Percentiles rank a stretch among this genome's conserved stretches.
phyloP scores from a whole-genome alignment of 2,113 vertebrate species.

The Semicossyphus pulcher region DNA sequence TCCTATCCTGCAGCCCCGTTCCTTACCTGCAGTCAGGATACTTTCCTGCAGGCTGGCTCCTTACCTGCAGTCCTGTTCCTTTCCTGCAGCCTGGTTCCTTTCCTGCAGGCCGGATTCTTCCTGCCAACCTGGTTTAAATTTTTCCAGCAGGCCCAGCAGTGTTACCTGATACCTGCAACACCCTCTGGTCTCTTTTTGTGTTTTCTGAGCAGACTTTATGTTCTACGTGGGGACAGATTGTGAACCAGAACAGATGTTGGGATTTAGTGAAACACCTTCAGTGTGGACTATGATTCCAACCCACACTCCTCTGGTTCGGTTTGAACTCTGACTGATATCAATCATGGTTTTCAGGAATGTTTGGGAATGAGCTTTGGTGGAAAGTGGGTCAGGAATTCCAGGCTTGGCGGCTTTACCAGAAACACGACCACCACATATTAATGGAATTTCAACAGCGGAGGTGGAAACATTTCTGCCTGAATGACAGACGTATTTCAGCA shows the following conservation, averaged over 20 bases:
- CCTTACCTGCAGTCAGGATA: neutral
- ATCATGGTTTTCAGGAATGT: conserved; percentile 52
- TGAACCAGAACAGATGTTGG: neutral
- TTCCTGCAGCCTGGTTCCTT: neutral
- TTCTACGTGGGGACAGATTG: neutral
- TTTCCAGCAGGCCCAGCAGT: neutral
- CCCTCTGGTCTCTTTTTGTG: neutral
- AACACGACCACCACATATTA: conserved; percentile 33
- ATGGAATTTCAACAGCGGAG: conserved; percentile 30
- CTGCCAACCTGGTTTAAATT: neutral
- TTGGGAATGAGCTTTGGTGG: conserved; percentile 24
- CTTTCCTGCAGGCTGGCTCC: neutral
- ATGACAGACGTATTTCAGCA: conserved; percentile 26
- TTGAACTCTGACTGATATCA: conserved; percentile 32
- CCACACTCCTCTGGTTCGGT: conserved; percentile 23
- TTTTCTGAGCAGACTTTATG: neutral
- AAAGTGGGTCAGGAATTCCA: conserved; percentile 63
- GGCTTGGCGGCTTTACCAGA: conserved; percentile 16
- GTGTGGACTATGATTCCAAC: neutral
- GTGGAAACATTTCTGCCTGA: conserved; percentile 33
- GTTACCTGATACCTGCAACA: neutral
- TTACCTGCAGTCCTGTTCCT: no score
- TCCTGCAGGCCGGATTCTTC: neutral
- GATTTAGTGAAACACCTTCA: conserved; percentile 13
- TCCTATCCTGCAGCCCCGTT: no score